These are phyloP conservation scores for Xenopus borealis DNA, from an alignment of 2,113 vertebrate species.

Conservation along the genomic window DNA sequence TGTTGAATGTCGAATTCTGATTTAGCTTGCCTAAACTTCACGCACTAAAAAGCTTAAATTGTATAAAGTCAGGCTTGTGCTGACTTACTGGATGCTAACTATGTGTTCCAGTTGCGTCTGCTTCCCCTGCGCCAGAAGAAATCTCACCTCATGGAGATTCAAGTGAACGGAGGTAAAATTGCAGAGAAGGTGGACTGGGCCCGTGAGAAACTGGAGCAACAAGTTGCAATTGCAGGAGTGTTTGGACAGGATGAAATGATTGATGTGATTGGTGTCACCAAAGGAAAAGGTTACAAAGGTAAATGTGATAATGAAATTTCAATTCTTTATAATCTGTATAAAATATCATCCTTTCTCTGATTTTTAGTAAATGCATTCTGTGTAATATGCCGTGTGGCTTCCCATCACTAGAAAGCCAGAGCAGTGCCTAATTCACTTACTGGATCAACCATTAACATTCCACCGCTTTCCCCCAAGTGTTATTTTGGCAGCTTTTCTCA, in stretches of 20 bases:
- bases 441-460: too few relatives aligned
- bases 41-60: neutral
- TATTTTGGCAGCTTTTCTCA: too few relatives aligned
- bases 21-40: neutral
- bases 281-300: constrained; percentile 98
- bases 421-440: too few relatives aligned
- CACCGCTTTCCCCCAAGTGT: too few relatives aligned
- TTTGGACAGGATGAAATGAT: constrained; percentile 97
- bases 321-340: too few relatives aligned
- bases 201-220: constrained; percentile 89
- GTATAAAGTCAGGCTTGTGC: too few relatives aligned
- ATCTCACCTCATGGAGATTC: constrained; percentile 95
- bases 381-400: too few relatives aligned
- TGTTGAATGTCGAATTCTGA: constrained; percentile 34
- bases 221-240: constrained; percentile 75
- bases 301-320: neutral
- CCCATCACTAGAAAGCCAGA: too few relatives aligned
- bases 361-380: too few relatives aligned
- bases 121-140: constrained; percentile 92
- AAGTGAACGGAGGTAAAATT: constrained; percentile 89
- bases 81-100: neutral
- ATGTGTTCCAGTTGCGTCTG: constrained; percentile 82
- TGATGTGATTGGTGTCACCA: constrained; percentile 94
- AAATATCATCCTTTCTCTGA: too few relatives aligned
- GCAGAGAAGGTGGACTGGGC: constrained; percentile 95